Conservation (phyloP, 2,113 vertebrate species). For the Stigmatopora nigra region DNA sequence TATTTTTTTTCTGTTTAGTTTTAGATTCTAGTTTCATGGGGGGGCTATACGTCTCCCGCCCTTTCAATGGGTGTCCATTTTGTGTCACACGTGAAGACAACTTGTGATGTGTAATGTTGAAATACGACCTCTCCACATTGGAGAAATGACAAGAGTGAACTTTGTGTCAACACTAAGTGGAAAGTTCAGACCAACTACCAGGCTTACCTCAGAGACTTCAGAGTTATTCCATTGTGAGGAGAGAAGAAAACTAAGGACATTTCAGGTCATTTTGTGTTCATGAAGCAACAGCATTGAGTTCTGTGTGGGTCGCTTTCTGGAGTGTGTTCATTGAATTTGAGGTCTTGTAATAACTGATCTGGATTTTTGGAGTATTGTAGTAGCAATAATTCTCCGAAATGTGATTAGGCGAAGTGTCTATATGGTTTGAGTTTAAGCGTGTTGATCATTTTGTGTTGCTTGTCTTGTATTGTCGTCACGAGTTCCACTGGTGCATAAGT, state of each 20-base stretch:
- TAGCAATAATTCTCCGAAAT: constrained; percentile 68
- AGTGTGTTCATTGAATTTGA: constrained; percentile 43
- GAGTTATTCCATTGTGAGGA: constrained; percentile 40
- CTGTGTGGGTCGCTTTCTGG: constrained; percentile 28
- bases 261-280: constrained; percentile 40
- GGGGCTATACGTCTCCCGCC: constrained; percentile 16
- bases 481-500: constrained; percentile 39
- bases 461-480: constrained; percentile 36
- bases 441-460: constrained; percentile 52
- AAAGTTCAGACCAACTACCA: constrained; percentile 57
- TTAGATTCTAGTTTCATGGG: constrained; percentile 39
- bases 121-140: constrained; percentile 72
- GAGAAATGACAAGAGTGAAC: constrained; percentile 62
- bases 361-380: constrained; percentile 50
- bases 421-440: constrained; percentile 56
- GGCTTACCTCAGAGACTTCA: constrained; percentile 60
- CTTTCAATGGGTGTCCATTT: constrained; percentile 50
- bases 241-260: constrained; percentile 44
- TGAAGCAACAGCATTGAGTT: constrained; percentile 24
- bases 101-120: constrained; percentile 44
- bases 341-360: constrained; percentile 47
- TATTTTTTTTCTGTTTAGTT: constrained; percentile 25
- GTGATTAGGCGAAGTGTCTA: constrained; percentile 54
- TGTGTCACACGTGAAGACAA: constrained; percentile 50
- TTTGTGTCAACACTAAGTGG: constrained; percentile 60